Percentiles rank a stretch among this genome's conserved stretches.
These are phyloP conservation scores for Punctoribates punctum DNA, from an alignment of 2,888 invertebrate genomes.

Conservation along the genomic window DNA sequence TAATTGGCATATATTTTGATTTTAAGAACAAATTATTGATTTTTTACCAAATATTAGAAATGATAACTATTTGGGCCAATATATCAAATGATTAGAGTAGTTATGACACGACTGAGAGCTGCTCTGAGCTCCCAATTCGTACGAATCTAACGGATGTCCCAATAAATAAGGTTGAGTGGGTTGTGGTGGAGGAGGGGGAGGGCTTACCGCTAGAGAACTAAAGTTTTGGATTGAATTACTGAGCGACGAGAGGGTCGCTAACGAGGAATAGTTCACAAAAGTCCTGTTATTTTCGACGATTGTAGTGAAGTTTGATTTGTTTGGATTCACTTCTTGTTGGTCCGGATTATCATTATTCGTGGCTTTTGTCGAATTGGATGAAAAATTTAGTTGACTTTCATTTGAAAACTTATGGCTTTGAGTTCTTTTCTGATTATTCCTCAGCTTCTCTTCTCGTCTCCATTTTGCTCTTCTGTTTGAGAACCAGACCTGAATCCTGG, in stretches of 20 bases:
- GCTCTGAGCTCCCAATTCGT: not conserved
- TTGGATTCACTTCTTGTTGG: not conserved
- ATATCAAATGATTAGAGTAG: conserved; percentile 11
- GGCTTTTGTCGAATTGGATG: not conserved
- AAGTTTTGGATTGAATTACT: conserved; percentile 23
- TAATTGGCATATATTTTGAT: too few relatives aligned
- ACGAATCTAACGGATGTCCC: not conserved
- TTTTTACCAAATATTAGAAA: not conserved
- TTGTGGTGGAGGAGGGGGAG: conserved; percentile 19
- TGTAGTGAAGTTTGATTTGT: not conserved
- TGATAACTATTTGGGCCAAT: conserved; percentile 16
- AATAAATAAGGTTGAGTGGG: conserved; percentile 1
- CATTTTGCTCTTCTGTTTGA: conserved; percentile 94
- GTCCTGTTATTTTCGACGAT: conserved; percentile 12
- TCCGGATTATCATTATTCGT: not conserved
- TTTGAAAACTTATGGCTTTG: not conserved
- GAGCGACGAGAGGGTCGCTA: conserved; percentile 13
- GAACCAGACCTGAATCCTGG: conserved; percentile 97
- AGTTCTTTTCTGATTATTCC: conserved; percentile 58
- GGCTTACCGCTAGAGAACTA: not conserved
- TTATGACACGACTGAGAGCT: conserved; percentile 4
- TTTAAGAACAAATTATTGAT: not conserved
- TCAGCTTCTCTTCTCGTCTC: conserved; percentile 90
- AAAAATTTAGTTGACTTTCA: not conserved
- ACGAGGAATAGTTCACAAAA: conserved; percentile 27